Evolutionary conservation across 2,888 invertebrate genomes (phyloP).

Genomic region (Gandaritis pyraliata): DNA sequence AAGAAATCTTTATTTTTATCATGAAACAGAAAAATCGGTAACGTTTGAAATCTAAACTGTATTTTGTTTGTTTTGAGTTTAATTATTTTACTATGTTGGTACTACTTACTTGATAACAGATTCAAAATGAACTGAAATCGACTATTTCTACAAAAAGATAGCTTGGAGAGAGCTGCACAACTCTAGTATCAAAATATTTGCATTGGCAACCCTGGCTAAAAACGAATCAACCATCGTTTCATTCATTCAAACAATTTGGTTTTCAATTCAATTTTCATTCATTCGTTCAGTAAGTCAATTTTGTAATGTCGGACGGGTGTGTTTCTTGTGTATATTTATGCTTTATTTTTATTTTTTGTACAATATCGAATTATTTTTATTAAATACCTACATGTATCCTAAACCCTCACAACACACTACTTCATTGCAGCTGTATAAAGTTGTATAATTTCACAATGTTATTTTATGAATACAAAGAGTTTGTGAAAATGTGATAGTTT

Average conservation of each 20-base stretch:
- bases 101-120: background rate
- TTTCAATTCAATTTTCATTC: constrained; percentile 2
- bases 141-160: background rate
- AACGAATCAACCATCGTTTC: background rate
- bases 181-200: background rate
- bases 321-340: constrained; percentile 55
- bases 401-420: background rate
- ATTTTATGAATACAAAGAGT: constrained; percentile 63
- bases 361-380: constrained; percentile 19
- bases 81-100: constrained; percentile 23
- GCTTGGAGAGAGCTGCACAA: background rate
- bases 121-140: background rate
- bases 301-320: constrained; percentile 72
- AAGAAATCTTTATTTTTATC: background rate
- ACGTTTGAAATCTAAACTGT: constrained; percentile 21
- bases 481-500: constrained; percentile 79
- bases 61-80: constrained; percentile 3
- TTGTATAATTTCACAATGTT: constrained; percentile 43
- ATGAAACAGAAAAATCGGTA: constrained; percentile 7
- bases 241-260: constrained; percentile 1
- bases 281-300: constrained; percentile 53
- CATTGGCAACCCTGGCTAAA: background rate
- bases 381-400: constrained; percentile 15
- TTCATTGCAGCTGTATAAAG: constrained; percentile 32
- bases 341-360: constrained; percentile 71